Base-by-base conservation (phyloP, 2,888 invertebrate species). In the Leptopilina myrica region DNA sequence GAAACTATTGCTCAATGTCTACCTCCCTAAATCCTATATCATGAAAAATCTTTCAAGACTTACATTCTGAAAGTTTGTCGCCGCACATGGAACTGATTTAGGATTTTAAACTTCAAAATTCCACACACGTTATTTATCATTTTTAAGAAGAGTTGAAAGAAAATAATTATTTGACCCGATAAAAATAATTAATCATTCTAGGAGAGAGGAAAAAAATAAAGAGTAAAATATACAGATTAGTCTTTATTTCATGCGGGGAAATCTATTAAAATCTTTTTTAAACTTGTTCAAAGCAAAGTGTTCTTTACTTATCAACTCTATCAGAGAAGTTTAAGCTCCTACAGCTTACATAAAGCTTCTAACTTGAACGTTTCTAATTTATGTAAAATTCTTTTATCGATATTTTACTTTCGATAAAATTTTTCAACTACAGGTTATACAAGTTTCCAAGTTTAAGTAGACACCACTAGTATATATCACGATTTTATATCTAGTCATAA, bases 1-100 rank as follows among this genome's bases (percentile, higher is more conserved):
- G 43, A 43, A 73, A 73, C 73, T 56, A n/a, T 73, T 73, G n/a
- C 56, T 56, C 73, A 56, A 33, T 33, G 26, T 73, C 33, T 33
- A 56, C 53, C 26, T n/a, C 8, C 20, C 53, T 56, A 14, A 73
- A 20, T 26, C 56, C 53, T 53, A 20, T 56, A 14, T 53, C 64
- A 33, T 33, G 14, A 11, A 64, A 62, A 73, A 62, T 78, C 20
- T 65, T 65, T 40, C 9, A 14, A 9, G 49, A 40, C 12, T 65
- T 76, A 12, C 64, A 40, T 75, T 56, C 66, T 43, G 5, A 69
- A 69, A 49, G 15, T 49, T 69, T 69, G 62, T 62, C 62, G 43
- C 43, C 62, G 43, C 8, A 8, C 43, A 46, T 15, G 12, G 33
- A 33, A 11, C 49, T 14, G 49, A 69, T 53, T 69, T 69, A 69